Evolutionary conservation across 2,888 invertebrate species (phyloP), one percentile per base, ranked within the genome.

Genomic region (Drosophila prolongata): DNA sequence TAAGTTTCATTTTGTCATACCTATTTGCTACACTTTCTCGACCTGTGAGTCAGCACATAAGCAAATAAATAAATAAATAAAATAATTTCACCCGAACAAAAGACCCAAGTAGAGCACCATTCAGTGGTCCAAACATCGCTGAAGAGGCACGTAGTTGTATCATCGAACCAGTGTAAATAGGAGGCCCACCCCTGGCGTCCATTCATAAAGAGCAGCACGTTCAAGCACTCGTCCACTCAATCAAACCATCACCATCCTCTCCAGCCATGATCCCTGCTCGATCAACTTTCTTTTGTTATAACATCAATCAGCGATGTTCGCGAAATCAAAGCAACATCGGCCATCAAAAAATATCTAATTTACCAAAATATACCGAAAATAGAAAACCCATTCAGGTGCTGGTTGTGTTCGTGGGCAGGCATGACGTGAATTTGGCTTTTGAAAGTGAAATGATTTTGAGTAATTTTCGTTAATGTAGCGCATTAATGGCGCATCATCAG

Each of bases 11-110:
- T 60, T 61, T 81, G 76, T 69, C 76, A 69, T 53, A 70, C 42
- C 49, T 71, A 77, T 79, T 77, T 71, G 83, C 71, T 71, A 82
- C 80, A 79, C 79, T 79, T 79, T 79, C 79, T 77, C 80, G 70
- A 38, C 35, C 30, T 50, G 46, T 78, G 80, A 79, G 34, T 77
- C 69, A 52, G 79, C 79, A 62, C 9, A 47, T 47, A 30, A 8
- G 8, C 30, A 30, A 30, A 30, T 24, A 19, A 59, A 44, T 9
- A 56, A 56, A 61, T 60, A 49, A 59, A 70, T 49, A 59, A 58
- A 59, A 69, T 34, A 43, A 54, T 69, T 70, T 70, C 69, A 60
- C 71, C 57, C 42, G 4, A 61, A 42, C 46, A 19, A 46, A 54
- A 68, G 47, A 42, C 44, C 37, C 14, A 30, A 13, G 13, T 55